Conservation (phyloP, 2,888 invertebrate genomes). For the Phengaris arion region DNA sequence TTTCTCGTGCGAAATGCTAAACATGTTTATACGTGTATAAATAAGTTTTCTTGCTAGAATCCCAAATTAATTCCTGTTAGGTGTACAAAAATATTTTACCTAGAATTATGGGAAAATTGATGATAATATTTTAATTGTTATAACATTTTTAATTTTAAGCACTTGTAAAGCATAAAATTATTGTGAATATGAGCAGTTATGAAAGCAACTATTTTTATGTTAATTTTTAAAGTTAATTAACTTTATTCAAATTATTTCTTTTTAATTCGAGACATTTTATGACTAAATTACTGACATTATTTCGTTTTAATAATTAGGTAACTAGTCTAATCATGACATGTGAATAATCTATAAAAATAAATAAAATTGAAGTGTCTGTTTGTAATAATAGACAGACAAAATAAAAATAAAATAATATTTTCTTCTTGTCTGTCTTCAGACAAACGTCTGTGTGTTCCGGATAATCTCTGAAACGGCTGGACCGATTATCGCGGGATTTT, state of each 20-base stretch:
- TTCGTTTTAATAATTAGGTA: not conserved
- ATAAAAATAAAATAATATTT: no score
- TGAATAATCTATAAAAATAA: not conserved
- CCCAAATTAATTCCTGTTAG: not conserved
- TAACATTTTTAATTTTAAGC: not conserved
- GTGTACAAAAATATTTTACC: no score
- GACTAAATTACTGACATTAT: not conserved
- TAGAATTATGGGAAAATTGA: not conserved
- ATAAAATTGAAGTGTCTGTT: no score
- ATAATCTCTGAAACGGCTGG: no score
- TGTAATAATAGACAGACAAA: no score
- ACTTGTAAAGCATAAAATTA: constrained; percentile 12
- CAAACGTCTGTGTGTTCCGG: no score
- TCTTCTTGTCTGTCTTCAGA: no score
- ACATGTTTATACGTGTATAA: not conserved
- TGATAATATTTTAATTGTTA: not conserved
- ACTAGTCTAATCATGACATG: no score
- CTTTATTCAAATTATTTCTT: constrained; percentile 1
- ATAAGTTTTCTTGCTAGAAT: not conserved
- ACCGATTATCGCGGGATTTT: no score
- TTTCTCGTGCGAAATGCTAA: no score
- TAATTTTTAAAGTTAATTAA: not conserved
- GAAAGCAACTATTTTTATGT: not conserved
- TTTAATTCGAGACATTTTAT: not conserved
- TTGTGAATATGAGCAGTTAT: not conserved